Evolutionary conservation across 2,888 invertebrate genomes (phyloP).

Genomic region (Lycia hirtaria): DNA sequence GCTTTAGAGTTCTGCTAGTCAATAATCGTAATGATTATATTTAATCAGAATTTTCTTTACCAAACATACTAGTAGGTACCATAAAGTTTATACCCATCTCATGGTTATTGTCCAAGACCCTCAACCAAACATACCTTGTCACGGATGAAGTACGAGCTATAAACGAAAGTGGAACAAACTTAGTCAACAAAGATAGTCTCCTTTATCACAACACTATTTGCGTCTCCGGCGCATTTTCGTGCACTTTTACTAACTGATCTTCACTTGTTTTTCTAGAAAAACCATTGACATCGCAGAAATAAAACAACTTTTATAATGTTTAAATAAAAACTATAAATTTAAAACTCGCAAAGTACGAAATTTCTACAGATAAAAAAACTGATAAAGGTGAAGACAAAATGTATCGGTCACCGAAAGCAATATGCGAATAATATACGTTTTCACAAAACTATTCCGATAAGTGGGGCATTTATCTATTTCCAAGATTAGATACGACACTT

Average conservation of each 20-base stretch:
- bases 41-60: background rate
- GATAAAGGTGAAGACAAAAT: conserved; percentile 26
- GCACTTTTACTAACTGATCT: conserved; percentile 42
- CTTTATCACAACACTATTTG: conserved; percentile 72
- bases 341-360: conserved; percentile 7
- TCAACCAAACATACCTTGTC: conserved; percentile 59
- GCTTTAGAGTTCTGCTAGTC: too few relatives aligned
- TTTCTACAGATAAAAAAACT: conserved; percentile 13
- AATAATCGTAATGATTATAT: too few relatives aligned
- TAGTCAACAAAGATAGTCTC: conserved; percentile 69
- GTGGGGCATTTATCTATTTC: conserved; percentile 66
- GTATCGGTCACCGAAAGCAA: conserved; percentile 43
- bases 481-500: conserved; percentile 76
- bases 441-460: conserved; percentile 72
- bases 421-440: conserved; percentile 61
- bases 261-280: conserved; percentile 21
- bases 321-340: conserved; percentile 6
- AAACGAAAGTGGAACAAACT: conserved; percentile 69
- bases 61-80: background rate
- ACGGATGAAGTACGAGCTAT: conserved; percentile 50
- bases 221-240: conserved; percentile 73
- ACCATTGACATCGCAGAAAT: conserved; percentile 1
- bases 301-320: conserved; percentile 2
- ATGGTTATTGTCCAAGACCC: conserved; percentile 31
- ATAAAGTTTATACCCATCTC: background rate